Conservation (phyloP, 2,888 invertebrate species). For the Eutolmus rufibarbis region DNA sequence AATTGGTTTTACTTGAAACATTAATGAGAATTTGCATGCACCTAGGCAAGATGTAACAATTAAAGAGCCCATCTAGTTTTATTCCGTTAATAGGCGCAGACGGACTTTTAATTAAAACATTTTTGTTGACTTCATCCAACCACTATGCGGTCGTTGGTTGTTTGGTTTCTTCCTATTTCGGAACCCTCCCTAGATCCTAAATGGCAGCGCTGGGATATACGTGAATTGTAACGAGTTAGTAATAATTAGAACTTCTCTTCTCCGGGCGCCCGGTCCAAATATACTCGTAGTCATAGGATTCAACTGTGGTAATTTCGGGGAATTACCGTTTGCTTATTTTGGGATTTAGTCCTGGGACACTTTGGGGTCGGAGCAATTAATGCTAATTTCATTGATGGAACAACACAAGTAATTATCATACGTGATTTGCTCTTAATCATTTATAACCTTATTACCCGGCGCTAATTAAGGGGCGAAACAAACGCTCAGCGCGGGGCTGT, state of each 20-base stretch:
- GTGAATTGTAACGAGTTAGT: neutral
- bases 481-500: neutral
- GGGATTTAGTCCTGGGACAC: neutral
- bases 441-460: conserved; percentile 7
- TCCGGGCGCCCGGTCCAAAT: neutral
- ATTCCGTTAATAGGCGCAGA: neutral
- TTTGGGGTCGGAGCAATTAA: conserved; percentile 2
- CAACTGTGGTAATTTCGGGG: neutral
- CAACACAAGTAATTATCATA: conserved; percentile 15
- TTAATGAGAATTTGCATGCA: neutral
- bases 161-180: neutral
- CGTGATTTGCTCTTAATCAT: conserved; percentile 13
- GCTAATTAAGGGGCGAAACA: neutral
- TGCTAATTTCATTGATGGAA: conserved; percentile 28
- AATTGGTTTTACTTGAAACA: neutral
- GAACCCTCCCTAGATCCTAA: neutral
- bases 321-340: neutral
- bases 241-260: neutral
- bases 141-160: neutral
- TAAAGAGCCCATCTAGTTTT: neutral
- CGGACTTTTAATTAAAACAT: neutral
- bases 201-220: neutral
- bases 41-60: neutral
- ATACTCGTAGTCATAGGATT: neutral
- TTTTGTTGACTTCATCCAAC: neutral